Evolutionary conservation across 2,797 vertebrate genomes (phyloP).

Genomic region (Enteromius mattozi): DNA sequence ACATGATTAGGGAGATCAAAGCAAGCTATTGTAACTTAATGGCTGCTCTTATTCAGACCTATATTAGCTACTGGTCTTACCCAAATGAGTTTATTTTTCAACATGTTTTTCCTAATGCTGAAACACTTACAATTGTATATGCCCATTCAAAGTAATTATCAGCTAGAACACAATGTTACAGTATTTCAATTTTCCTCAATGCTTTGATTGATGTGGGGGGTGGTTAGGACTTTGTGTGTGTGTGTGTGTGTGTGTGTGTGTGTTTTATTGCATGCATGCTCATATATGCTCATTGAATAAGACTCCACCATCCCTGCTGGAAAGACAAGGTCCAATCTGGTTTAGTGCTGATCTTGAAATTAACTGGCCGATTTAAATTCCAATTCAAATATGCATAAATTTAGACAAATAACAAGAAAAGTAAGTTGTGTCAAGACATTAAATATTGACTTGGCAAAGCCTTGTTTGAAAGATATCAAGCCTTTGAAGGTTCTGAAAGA

Average conservation of each 20-base stretch:
- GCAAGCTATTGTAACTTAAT: constrained; percentile 39
- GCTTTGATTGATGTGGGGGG: neutral
- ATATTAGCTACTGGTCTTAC: constrained; percentile 23
- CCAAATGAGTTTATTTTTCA: constrained; percentile 21
- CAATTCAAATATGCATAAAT: neutral
- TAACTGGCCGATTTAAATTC: neutral
- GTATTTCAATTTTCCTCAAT: constrained; percentile 30
- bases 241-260: neutral
- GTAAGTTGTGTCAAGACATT: neutral
- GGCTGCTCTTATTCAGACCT: constrained; percentile 27
- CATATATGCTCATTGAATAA: neutral
- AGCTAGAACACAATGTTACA: constrained; percentile 14
- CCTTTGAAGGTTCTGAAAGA: neutral
- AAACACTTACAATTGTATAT: constrained; percentile 21
- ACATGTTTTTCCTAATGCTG: constrained; percentile 21
- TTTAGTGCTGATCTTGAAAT: neutral
- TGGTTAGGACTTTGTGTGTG: neutral
- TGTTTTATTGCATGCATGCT: neutral
- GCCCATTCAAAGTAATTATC: constrained; percentile 31
- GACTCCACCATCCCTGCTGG: neutral
- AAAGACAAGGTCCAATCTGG: neutral
- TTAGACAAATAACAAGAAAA: neutral
- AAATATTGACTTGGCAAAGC: neutral
- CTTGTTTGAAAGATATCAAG: neutral
- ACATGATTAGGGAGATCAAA: constrained; percentile 54